Percentiles rank a stretch among this genome's conserved stretches.
Conservation (phyloP, 2,113 vertebrate species). For the Spea multiplicata region DNA sequence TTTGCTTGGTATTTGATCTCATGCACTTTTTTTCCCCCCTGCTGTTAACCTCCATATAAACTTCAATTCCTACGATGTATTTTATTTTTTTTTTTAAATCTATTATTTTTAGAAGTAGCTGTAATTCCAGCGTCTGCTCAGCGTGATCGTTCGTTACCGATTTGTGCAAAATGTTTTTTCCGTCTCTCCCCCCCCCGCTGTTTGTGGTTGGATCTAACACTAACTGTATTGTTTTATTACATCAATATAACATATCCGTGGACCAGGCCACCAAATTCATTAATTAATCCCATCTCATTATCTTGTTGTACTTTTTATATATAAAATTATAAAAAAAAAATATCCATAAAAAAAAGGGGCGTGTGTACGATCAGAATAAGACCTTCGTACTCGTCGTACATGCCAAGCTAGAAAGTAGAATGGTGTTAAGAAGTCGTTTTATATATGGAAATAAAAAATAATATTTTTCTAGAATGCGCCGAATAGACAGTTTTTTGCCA, state of each 20-base stretch:
- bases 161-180: slow-evolving; percentile 70
- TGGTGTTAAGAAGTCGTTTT: no score
- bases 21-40: slow-evolving; percentile 83
- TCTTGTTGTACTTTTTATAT: slow-evolving; percentile 29
- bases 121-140: slow-evolving; percentile 66
- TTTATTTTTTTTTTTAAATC: no score
- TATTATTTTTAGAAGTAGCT: slow-evolving; percentile 67
- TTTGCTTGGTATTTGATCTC: slow-evolving; percentile 75
- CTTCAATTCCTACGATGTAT: slow-evolving; percentile 72
- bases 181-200: slow-evolving; percentile 63
- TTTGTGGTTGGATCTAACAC: slow-evolving; percentile 86
- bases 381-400: no score
- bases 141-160: slow-evolving; percentile 65
- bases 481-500: no score
- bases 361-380: no score
- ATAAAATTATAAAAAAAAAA: slow-evolving; percentile 39
- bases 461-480: no score
- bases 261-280: slow-evolving; percentile 77
- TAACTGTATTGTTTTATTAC: slow-evolving; percentile 91
- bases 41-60: slow-evolving; percentile 73
- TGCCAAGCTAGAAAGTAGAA: no score
- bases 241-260: slow-evolving; percentile 89
- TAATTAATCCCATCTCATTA: slow-evolving; percentile 56
- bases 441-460: no score
- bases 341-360: background rate